Evolutionary conservation across 2,797 vertebrate genomes (phyloP), one percentile per base, ranked within the genome.

Genomic region (Mormyrus hasselquistii): DNA sequence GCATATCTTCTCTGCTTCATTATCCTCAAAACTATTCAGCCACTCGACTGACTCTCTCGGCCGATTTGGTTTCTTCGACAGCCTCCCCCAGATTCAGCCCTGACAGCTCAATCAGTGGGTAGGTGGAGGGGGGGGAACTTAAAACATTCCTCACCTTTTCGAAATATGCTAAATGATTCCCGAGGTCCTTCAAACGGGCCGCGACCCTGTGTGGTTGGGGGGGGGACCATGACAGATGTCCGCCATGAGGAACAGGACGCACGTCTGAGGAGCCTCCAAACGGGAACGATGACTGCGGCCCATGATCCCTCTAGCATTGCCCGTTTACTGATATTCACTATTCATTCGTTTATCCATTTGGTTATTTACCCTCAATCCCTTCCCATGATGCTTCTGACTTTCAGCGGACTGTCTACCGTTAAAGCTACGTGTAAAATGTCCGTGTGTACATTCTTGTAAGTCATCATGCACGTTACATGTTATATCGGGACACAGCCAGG

Each of bases 1-100:
- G 88, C 89, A 88, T 57, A 89, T 0, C 86, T 91, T 92, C 93
- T 93, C 88, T 92, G 93, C 90, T 93, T 91, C 90, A 89, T 92
- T 93, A 89, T 93, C 92, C 91, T 93, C 89, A 88, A 91, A 89
- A 89, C 90, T 89, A 57, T 91, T 90, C 62, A 88, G 59, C 3
- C 34, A 69, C 38, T 76, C 44, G 57, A 86, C 89, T 86, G 41
- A 49, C 89, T 86, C 89, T 90, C 90, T 86, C 84, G 87, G 89
- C 89, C 91, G 62, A 76, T 53, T 5, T 89, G 4, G 87, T 87
- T 62, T 87, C 73, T 76, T 53, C 89, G 8, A 29, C 16, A 73
- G 82, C 14, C 84, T 86, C 44, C 79, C 47, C 88, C 47, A 34
- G 25, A 52, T 8, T 47, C 16, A 25, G 87, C 90, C 90, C 87